Percentiles rank a stretch among this genome's conserved stretches.
Conservation (phyloP, 2,888 invertebrate species). For the Dasypogon diadema region DNA sequence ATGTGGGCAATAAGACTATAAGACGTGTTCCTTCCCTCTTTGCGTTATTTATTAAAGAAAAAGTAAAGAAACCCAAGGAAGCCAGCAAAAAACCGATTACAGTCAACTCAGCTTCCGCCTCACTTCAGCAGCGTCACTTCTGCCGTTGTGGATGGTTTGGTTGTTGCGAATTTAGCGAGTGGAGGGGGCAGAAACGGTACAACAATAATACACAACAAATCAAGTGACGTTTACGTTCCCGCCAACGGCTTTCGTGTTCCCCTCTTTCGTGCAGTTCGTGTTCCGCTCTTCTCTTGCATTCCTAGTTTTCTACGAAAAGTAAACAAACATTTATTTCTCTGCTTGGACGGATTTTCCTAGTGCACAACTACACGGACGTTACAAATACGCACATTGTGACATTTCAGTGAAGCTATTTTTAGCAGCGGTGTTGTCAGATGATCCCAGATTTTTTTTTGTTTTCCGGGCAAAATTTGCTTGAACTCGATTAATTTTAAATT, state of each 20-base stretch:
- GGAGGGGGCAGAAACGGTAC: neutral
- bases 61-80: neutral
- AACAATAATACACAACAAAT: neutral
- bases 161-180: neutral
- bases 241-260: neutral
- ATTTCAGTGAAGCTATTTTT: too few relatives aligned
- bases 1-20: too few relatives aligned
- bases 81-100: neutral
- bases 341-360: too few relatives aligned
- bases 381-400: too few relatives aligned
- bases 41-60: neutral
- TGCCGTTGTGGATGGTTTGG: neutral
- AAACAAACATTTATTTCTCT: too few relatives aligned
- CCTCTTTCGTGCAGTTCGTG: neutral
- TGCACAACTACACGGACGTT: too few relatives aligned
- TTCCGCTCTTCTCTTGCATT: too few relatives aligned
- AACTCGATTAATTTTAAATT: too few relatives aligned
- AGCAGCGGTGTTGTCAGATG: too few relatives aligned
- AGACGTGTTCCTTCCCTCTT: neutral
- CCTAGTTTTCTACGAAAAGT: too few relatives aligned
- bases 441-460: too few relatives aligned
- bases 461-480: too few relatives aligned
- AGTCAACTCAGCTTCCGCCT: slow-evolving; percentile 16
- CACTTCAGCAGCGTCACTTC: neutral
- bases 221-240: neutral